A percentile compares a stretch with the other conserved stretches of the same genome.
phyloP scores from a whole-genome alignment of 2,888 invertebrate species.

The Melanchra persicariae region DNA sequence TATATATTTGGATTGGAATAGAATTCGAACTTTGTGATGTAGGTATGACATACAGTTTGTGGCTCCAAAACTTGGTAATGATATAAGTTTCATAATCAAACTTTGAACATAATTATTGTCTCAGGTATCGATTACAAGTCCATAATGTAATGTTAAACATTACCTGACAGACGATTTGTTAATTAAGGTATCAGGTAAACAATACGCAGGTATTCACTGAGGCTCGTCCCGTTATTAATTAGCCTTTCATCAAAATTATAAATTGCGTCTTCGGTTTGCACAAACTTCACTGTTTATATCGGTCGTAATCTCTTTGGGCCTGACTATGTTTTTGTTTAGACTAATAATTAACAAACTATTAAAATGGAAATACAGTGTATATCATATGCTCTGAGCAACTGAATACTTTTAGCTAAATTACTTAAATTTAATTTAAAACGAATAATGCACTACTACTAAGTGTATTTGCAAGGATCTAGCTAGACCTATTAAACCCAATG shows the following conservation, averaged over 20 bases:
- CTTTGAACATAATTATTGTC: background rate
- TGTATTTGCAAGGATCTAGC: too few species aligned
- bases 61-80: background rate
- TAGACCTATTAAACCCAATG: too few species aligned
- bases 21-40: background rate
- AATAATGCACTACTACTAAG: too few species aligned
- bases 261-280: constrained; percentile 7
- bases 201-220: constrained; percentile 12
- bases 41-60: background rate
- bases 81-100: constrained; percentile 14
- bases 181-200: constrained; percentile 4
- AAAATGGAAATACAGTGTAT: too few species aligned
- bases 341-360: background rate
- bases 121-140: background rate
- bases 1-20: background rate
- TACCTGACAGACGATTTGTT: background rate
- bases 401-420: too few species aligned
- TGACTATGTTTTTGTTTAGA: background rate
- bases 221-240: background rate
- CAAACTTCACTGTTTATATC: background rate
- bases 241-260: constrained; percentile 2
- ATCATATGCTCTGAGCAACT: too few species aligned
- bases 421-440: too few species aligned
- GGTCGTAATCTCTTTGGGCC: background rate
- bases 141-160: constrained; percentile 1